Evolutionary conservation across 2,113 vertebrate genomes (phyloP).

Genomic region (Dunckerocampus dactyliophorus): DNA sequence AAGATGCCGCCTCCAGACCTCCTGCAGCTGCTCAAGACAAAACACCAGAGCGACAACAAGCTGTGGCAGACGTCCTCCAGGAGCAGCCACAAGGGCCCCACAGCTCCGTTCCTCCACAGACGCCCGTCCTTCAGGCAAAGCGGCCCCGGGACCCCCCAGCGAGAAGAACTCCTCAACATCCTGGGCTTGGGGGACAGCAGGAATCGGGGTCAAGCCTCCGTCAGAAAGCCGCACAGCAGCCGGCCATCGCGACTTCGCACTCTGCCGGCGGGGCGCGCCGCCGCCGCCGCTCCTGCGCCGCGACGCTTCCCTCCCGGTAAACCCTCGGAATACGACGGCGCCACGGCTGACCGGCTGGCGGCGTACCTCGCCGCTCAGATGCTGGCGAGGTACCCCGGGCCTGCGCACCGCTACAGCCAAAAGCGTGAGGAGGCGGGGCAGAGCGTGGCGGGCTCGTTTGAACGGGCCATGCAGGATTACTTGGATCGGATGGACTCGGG

Average conservation of each 20-base stretch:
- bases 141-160: constrained; percentile 76
- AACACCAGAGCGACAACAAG: constrained; percentile 68
- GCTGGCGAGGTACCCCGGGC: constrained; percentile 77
- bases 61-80: constrained; percentile 61
- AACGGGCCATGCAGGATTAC: constrained; percentile 78
- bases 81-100: constrained; percentile 71
- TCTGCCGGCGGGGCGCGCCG: constrained; percentile 55
- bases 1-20: constrained; percentile 90
- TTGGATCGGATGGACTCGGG: constrained; percentile 72
- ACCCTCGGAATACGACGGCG: constrained; percentile 74
- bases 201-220: constrained; percentile 68
- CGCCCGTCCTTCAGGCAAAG: constrained; percentile 53
- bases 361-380: constrained; percentile 82
- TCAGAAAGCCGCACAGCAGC: constrained; percentile 69
- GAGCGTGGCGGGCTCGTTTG: constrained; percentile 65
- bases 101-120: constrained; percentile 67
- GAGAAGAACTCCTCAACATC: constrained; percentile 83
- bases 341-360: constrained; percentile 77
- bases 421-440: constrained; percentile 69
- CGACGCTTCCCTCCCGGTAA: constrained; percentile 65
- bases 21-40: constrained; percentile 80
- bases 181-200: constrained; percentile 74
- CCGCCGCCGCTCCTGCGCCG: constrained; percentile 65
- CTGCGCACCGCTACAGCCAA: constrained; percentile 48
- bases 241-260: constrained; percentile 67